Conservation (phyloP, 2,888 invertebrate genomes). For the Amphipyra berbera region DNA sequence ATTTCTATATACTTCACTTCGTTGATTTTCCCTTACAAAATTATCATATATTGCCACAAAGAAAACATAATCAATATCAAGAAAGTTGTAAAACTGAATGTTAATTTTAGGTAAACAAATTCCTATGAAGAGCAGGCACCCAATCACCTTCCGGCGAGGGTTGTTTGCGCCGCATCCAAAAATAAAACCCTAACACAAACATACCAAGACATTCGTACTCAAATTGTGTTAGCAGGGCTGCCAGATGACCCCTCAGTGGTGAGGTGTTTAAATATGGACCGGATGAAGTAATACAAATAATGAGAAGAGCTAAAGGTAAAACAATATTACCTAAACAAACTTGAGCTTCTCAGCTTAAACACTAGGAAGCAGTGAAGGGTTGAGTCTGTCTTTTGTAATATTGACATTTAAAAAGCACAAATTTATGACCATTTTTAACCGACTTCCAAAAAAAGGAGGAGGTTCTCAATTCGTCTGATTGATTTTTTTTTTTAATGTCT, state of each 20-base stretch:
- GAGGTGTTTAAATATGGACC: slow-evolving; percentile 45
- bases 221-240: slow-evolving; percentile 57
- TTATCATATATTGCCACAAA: slow-evolving; percentile 21
- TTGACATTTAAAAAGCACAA: no score
- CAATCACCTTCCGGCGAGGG: slow-evolving; percentile 55
- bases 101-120: slow-evolving; percentile 50
- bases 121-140: slow-evolving; percentile 42
- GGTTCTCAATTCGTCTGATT: no score
- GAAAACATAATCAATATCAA: slow-evolving; percentile 34
- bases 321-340: not conserved
- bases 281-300: slow-evolving; percentile 50
- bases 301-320: slow-evolving; percentile 11
- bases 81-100: slow-evolving; percentile 44
- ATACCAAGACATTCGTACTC: slow-evolving; percentile 42
- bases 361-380: no score
- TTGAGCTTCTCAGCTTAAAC: not conserved
- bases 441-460: no score
- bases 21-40: slow-evolving; percentile 12
- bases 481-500: no score
- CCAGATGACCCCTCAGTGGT: slow-evolving; percentile 50
- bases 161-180: slow-evolving; percentile 48
- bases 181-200: slow-evolving; percentile 54
- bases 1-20: not conserved
- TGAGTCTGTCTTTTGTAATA: no score
- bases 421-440: no score